Base-by-base conservation (phyloP, 1,140 invertebrate genomes). In the Triops cancriformis region DNA sequence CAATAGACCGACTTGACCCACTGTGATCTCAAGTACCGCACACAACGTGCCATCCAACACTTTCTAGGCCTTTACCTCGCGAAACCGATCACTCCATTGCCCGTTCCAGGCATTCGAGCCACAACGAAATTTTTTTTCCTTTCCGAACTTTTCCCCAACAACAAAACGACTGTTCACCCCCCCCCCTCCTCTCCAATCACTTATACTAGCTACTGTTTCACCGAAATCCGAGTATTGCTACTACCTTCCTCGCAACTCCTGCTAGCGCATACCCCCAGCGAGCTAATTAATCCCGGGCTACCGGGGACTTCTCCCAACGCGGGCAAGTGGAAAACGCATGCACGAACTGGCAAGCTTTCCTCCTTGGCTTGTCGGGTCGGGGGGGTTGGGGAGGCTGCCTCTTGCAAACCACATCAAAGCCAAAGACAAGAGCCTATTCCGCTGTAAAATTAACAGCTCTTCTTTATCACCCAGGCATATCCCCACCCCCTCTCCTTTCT, bases 391-490 rank as follows among this genome's bases (percentile, higher is more conserved):
- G n/a, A n/a, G n/a, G n/a, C n/a, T n/a, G n/a, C n/a, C 31, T 37
- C 31, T 37, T 37, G 31, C 31, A 37, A 37, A 2, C 51, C 51
- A 23, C 51, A 64, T 64, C 51, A 64, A 64, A 64, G 51, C 23
- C 14, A 64, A 64, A 64, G 51, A 64, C 51, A 64, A 64, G 51
- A 64, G 51, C 51, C 51, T 64, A 64, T 64, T 64, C 51, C 18
- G 6, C 51, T 64, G 51, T 64, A 64, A 64, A 64, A n/a, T 64
- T 64, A 23, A 23, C 51, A 64, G 51, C 51, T 64, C 51, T 64
- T 64, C 14, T 64, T 64, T 23, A 5, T 14, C 51, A 64, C n/a
- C 51, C 51, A 64, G 14, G 18, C 51, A 64, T 64, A 23, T 5
- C 14, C 6, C 18, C 31, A 2, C 31, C 31, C 31, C 31, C 31